Percentiles rank a stretch among this genome's conserved stretches.
Conservation (phyloP, 1,140 invertebrate genomes). For the Batillaria attramentaria region DNA sequence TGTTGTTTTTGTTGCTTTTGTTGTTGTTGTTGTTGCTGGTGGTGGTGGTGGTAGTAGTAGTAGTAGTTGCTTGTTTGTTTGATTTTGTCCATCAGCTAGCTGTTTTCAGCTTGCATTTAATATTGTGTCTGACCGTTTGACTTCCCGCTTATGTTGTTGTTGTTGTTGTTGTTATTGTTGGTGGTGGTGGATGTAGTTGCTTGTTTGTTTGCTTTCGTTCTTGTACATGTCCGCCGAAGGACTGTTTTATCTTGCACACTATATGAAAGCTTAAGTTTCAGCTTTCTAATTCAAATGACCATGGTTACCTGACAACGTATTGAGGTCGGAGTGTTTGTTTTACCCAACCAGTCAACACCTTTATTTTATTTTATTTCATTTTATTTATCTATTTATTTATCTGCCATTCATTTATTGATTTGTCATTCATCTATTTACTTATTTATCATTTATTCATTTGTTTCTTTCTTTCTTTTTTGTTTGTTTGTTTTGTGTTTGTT, state of each 20-base stretch:
- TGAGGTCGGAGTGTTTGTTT: neutral
- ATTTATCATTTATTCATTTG: neutral
- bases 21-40: no score
- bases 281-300: neutral
- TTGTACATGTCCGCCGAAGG: no score
- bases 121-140: no score
- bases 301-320: neutral
- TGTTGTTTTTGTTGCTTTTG: no score
- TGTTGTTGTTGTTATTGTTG: no score
- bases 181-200: no score
- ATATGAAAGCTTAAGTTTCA: neutral
- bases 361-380: neutral
- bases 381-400: neutral
- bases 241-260: neutral
- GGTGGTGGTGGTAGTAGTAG: no score
- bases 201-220: no score
- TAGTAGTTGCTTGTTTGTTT: no score
- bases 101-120: no score
- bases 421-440: neutral
- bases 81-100: no score
- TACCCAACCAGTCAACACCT: neutral
- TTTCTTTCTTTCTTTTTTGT: slow-evolving; percentile 1
- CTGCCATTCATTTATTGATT: neutral
- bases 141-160: no score
- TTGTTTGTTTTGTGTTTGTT: neutral